Percentiles rank a stretch among this genome's conserved stretches.
phyloP scores from a whole-genome alignment of 2,113 vertebrate genomes.

The Echinops telfairi region DNA sequence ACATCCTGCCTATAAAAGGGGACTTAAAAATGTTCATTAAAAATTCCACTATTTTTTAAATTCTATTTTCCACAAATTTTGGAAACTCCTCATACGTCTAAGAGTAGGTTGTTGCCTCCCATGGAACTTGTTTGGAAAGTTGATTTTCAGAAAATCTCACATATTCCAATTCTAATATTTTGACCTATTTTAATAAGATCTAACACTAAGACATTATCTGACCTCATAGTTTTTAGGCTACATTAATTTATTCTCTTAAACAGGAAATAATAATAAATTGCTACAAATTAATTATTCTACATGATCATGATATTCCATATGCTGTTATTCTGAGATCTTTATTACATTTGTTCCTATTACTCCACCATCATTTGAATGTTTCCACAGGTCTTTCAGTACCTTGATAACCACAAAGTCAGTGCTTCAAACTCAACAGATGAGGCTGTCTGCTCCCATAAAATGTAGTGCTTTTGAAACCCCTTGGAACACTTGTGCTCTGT shows the following conservation, averaged over 20 bases:
- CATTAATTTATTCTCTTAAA: conserved; percentile 19
- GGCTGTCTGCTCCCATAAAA: too few relatives aligned
- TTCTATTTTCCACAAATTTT: too few relatives aligned
- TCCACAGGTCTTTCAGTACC: background rate
- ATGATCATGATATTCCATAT: background rate
- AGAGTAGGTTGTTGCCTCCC: background rate
- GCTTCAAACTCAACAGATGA: too few relatives aligned
- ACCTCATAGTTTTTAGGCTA: background rate
- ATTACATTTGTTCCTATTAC: background rate
- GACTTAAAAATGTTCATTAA: too few relatives aligned
- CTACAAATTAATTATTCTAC: conserved; percentile 24
- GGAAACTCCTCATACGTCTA: background rate
- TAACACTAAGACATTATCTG: background rate
- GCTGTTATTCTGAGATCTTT: background rate
- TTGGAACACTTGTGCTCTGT: too few relatives aligned
- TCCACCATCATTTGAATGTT: conserved; percentile 42
- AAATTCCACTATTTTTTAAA: too few relatives aligned
- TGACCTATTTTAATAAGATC: background rate
- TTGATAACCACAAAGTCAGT: background rate
- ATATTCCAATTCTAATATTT: conserved; percentile 27
- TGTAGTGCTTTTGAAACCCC: too few relatives aligned
- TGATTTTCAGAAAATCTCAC: conserved; percentile 40
- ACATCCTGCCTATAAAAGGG: background rate
- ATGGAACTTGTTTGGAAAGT: conserved; percentile 18
- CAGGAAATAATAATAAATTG: background rate